Evolutionary conservation across 2,888 invertebrate species (phyloP).

Genomic region (Tanytarsus gracilentus): DNA sequence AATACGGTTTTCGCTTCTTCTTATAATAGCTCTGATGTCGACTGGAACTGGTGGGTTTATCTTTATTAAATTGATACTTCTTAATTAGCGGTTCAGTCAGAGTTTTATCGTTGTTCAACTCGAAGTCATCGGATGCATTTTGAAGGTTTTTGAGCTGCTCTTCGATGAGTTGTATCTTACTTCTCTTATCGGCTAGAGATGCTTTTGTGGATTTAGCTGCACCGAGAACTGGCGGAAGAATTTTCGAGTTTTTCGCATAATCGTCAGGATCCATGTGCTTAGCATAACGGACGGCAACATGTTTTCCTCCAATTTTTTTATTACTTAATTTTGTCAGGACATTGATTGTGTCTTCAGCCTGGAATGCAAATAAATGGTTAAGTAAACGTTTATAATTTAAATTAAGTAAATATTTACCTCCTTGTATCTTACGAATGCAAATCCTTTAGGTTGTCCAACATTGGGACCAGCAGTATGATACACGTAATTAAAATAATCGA

Average conservation of each 20-base stretch:
- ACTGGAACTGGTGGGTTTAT: neutral
- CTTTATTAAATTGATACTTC: conserved; percentile 22
- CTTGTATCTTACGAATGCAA: conserved; percentile 84
- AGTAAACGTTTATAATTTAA: neutral
- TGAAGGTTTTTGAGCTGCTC: conserved; percentile 9
- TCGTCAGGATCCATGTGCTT: conserved; percentile 58
- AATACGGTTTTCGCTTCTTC: conserved; percentile 7
- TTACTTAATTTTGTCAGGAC: conserved; percentile 69
- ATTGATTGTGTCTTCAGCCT: conserved; percentile 52
- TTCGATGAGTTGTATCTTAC: conserved; percentile 14
- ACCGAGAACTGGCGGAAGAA: conserved; percentile 56
- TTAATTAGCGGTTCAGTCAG: conserved; percentile 12
- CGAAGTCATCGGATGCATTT: conserved; percentile 12
- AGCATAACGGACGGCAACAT: conserved; percentile 72
- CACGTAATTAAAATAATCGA: conserved; percentile 92
- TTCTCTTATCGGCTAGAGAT: conserved; percentile 31
- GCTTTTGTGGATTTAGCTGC: conserved; percentile 47
- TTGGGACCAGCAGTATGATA: conserved; percentile 87
- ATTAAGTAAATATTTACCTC: conserved; percentile 35
- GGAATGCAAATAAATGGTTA: neutral
- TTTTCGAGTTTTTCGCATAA: neutral
- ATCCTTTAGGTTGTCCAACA: conserved; percentile 82
- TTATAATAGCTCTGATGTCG: conserved; percentile 16
- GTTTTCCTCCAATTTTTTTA: conserved; percentile 61
- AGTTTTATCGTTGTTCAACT: neutral